These are phyloP conservation scores for Euplagia quadripunctaria DNA, from an alignment of 2,888 invertebrate genomes.

Conservation along the genomic window DNA sequence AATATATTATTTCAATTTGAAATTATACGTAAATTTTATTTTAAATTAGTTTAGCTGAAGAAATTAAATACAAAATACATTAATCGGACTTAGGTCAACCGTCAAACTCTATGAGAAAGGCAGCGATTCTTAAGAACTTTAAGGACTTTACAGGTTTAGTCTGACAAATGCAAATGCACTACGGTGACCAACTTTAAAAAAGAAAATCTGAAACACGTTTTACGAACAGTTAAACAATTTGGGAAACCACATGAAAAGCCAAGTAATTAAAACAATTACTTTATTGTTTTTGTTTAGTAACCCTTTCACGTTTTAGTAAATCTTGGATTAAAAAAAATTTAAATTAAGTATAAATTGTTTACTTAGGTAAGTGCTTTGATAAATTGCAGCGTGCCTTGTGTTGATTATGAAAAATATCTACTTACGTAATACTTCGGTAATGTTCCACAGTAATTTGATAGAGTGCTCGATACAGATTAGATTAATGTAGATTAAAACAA, in stretches of 20 bases:
- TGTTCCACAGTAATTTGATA: conserved; percentile 34
- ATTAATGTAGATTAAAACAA: conserved; percentile 24
- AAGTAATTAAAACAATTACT: not conserved
- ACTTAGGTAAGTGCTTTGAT: conserved; percentile 39
- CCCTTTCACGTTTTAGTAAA: conserved; percentile 3
- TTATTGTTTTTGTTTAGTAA: not conserved
- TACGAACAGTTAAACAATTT: too few species aligned
- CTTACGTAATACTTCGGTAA: conserved; percentile 29
- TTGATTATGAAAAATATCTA: conserved; percentile 45
- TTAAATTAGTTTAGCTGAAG: not conserved
- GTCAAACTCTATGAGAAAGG: not conserved
- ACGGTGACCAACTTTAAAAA: too few species aligned
- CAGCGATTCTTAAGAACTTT: not conserved
- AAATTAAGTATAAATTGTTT: conserved; percentile 30
- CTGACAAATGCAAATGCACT: too few species aligned
- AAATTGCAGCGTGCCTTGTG: conserved; percentile 28
- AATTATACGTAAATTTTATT: too few species aligned
- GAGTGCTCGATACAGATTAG: conserved; percentile 36
- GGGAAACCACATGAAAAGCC: not conserved
- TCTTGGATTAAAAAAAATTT: conserved; percentile 16
- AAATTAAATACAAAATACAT: not conserved
- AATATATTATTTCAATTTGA: not conserved
- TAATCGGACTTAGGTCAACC: not conserved
- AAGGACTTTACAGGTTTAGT: too few species aligned
- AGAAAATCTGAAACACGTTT: too few species aligned